Evolutionary conservation across 1,140 invertebrate species (phyloP).

Genomic region (Sweltsa coloradensis): DNA sequence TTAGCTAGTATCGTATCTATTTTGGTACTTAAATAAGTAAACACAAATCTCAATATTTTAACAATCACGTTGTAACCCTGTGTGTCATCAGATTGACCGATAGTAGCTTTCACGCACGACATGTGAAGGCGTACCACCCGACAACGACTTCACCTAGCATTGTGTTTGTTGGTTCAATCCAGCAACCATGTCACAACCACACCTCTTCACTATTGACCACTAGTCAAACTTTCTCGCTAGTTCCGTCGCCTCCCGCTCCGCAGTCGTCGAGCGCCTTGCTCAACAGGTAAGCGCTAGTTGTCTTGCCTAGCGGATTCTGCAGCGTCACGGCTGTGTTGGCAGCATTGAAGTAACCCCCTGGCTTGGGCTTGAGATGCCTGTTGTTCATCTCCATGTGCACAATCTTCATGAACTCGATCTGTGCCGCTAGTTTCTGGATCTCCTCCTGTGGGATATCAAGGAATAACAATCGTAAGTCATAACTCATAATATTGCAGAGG

Average conservation of each 20-base stretch:
- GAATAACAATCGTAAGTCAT: no score
- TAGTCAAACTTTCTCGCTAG: constrained; percentile 33
- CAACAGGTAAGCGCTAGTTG: not conserved
- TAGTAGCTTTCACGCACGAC: not conserved
- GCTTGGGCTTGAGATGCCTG: constrained; percentile 69
- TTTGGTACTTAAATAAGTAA: no score
- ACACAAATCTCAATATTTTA: not conserved
- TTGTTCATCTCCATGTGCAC: constrained; percentile 88
- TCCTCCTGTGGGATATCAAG: constrained; percentile 49
- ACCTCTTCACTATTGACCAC: constrained; percentile 30
- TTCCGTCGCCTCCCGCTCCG: constrained; percentile 18
- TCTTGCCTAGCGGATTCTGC: constrained; percentile 21
- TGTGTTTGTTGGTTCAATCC: not conserved
- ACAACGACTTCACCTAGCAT: not conserved
- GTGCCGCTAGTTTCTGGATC: constrained; percentile 77
- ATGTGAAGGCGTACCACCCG: not conserved
- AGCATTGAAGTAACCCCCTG: constrained; percentile 58
- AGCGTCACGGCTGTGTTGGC: constrained; percentile 27
- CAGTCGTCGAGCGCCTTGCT: constrained; percentile 4
- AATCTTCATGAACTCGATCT: constrained; percentile 87
- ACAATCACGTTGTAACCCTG: not conserved
- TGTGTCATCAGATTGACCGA: not conserved
- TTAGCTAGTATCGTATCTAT: no score
- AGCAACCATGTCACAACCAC: constrained; percentile 16
- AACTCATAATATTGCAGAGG: no score